Percentiles rank a stretch among this genome's conserved stretches.
These are phyloP conservation scores for Chrysochloris asiatica DNA, from an alignment of 2,113 vertebrate genomes.

Conservation along the genomic window DNA sequence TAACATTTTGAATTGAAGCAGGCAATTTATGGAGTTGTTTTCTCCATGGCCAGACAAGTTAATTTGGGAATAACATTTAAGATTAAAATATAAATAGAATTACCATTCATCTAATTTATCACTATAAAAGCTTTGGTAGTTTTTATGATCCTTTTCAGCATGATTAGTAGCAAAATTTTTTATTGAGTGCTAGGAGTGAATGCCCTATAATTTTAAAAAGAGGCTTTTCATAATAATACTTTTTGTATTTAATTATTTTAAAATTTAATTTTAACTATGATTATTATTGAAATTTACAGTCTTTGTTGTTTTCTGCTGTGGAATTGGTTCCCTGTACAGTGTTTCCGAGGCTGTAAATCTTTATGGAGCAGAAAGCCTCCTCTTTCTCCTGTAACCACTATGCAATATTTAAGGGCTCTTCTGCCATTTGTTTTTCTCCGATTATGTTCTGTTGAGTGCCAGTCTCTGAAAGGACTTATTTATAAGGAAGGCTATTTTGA, in stretches of 20 bases:
- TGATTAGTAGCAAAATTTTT: constrained; percentile 11
- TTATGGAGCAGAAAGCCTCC: no score
- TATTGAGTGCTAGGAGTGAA: constrained; percentile 24
- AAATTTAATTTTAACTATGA: background rate
- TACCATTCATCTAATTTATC: constrained; percentile 15
- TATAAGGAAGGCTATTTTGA: background rate
- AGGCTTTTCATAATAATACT: constrained; percentile 1
- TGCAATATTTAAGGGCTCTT: background rate
- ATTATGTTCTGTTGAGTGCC: background rate
- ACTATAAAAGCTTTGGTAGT: constrained; percentile 11
- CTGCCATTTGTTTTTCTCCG: background rate
- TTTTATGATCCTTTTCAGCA: constrained; percentile 2
- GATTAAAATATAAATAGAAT: constrained; percentile 52
- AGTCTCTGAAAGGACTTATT: background rate
- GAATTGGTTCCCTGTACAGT: no score
- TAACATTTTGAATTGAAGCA: constrained; percentile 13
- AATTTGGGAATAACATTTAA: constrained; percentile 38
- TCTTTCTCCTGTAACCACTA: no score
- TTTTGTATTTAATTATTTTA: constrained; percentile 9
- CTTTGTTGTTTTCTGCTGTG: constrained; percentile 26
- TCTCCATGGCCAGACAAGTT: constrained; percentile 25
- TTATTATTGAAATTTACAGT: background rate
- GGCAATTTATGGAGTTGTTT: constrained; percentile 29
- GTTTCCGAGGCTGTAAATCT: no score
- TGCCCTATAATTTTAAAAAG: background rate